A percentile compares a stretch with the other conserved stretches of the same genome.
Conservation (phyloP, 2,113 vertebrate genomes). For the Zosterops hypoxanthus region DNA sequence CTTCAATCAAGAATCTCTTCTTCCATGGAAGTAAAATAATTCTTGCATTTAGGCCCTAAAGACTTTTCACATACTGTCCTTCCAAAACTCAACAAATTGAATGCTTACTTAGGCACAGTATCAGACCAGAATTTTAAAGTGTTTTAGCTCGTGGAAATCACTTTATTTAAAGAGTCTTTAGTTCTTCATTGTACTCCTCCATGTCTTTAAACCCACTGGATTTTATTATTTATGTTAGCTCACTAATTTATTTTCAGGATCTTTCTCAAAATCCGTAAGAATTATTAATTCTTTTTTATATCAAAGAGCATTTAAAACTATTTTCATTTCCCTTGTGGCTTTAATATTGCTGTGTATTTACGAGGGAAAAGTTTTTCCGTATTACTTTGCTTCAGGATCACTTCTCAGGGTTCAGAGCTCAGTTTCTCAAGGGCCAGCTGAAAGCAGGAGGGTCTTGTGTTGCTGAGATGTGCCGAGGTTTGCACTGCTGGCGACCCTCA, state of each 20-base stretch:
- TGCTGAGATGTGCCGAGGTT: rapidly evolving
- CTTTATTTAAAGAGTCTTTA: background rate
- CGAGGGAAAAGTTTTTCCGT: background rate
- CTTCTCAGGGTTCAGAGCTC: background rate
- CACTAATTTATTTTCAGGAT: background rate
- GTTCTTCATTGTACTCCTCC: background rate
- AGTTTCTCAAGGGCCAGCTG: background rate
- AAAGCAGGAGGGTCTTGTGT: background rate
- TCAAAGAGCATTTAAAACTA: background rate
- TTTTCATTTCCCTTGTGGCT: background rate
- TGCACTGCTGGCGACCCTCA: background rate
- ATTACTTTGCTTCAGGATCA: background rate
- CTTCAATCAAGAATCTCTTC: background rate
- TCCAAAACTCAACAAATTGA: background rate
- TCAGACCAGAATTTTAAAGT: background rate
- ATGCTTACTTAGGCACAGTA: background rate
- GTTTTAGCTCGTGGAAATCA: background rate
- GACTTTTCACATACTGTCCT: background rate
- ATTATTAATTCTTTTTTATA: background rate
- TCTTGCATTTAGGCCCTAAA: background rate
- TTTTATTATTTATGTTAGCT: background rate
- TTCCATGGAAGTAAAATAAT: background rate
- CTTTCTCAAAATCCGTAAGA: background rate
- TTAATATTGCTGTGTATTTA: background rate
- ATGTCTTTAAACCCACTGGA: background rate